Conservation (phyloP, 1,140 invertebrate genomes). For the Eumaeus atala region DNA sequence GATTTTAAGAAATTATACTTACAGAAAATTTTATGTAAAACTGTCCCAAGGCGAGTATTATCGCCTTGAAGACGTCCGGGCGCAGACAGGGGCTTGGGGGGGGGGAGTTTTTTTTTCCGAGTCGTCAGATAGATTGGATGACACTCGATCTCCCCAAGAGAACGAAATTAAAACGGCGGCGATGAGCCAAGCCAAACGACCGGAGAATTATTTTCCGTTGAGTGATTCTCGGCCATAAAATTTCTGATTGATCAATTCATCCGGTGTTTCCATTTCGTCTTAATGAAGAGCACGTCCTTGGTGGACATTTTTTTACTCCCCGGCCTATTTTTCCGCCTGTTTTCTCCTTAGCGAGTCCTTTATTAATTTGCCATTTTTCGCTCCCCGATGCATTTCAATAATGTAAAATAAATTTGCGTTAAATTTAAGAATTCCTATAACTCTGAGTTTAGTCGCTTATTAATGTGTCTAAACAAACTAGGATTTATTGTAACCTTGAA, state of each 20-base stretch:
- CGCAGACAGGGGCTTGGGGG: constrained; percentile 28
- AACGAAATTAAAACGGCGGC: constrained; percentile 69
- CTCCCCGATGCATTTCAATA: constrained; percentile 30
- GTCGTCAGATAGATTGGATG: constrained; percentile 69
- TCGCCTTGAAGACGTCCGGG: constrained; percentile 44
- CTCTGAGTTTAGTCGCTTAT: too few relatives aligned
- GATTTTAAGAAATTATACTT: constrained; percentile 13
- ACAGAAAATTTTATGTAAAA: constrained; percentile 27
- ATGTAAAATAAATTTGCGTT: constrained; percentile 45
- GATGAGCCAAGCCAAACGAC: constrained; percentile 63
- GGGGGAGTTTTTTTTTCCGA: constrained; percentile 53
- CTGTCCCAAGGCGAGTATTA: constrained; percentile 46
- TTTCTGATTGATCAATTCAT: constrained; percentile 73
- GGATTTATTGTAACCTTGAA: too few relatives aligned
- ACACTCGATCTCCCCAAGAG: constrained; percentile 69
- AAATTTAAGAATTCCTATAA: constrained; percentile 21
- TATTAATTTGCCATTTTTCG: constrained; percentile 47
- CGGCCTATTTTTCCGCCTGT: constrained; percentile 59
- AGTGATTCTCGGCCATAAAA: constrained; percentile 71
- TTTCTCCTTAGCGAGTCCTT: constrained; percentile 61
- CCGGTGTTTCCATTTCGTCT: constrained; percentile 56
- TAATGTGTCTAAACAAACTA: too few relatives aligned
- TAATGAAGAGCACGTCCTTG: constrained; percentile 65
- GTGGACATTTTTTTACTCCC: constrained; percentile 48
- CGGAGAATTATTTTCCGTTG: constrained; percentile 69